These are phyloP conservation scores for Adelognathus sp. DNA, from an alignment of 2,888 invertebrate genomes.

Conservation along the genomic window DNA sequence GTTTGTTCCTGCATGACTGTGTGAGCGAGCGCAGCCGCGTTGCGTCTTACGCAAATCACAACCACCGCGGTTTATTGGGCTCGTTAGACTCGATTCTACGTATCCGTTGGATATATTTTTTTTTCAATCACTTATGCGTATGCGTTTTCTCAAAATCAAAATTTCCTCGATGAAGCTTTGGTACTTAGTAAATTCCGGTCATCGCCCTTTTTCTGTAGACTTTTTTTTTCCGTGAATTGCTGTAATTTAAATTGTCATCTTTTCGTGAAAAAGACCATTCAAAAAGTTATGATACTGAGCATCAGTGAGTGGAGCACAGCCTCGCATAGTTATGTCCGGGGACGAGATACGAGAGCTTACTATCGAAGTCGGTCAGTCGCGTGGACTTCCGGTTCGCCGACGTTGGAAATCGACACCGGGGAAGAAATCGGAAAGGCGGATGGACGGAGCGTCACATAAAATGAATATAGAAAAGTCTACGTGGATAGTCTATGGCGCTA, in stretches of 20 bases:
- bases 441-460: neutral
- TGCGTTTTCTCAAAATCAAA: too few relatives aligned
- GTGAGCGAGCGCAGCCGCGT: neutral
- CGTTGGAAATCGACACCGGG: neutral
- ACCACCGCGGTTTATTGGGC: conserved; percentile 30
- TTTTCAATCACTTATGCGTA: too few relatives aligned
- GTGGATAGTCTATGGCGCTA: too few relatives aligned
- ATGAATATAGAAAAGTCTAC: neutral
- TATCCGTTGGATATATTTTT: too few relatives aligned
- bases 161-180: too few relatives aligned
- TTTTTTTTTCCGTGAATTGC: too few relatives aligned
- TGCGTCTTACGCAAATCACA: conserved; percentile 52
- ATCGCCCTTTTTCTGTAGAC: too few relatives aligned
- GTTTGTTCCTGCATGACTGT: conserved; percentile 3
- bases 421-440: conserved; percentile 21
- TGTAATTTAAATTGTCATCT: neutral
- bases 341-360: conserved; percentile 27
- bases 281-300: neutral
- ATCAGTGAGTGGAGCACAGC: neutral
- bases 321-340: neutral
- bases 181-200: too few relatives aligned
- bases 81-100: conserved; percentile 20
- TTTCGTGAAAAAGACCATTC: neutral
- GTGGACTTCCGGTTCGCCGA: conserved; percentile 53
- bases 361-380: conserved; percentile 60